Evolutionary conservation across 2,113 vertebrate species (phyloP).

Genomic region (Agapornis roseicollis): DNA sequence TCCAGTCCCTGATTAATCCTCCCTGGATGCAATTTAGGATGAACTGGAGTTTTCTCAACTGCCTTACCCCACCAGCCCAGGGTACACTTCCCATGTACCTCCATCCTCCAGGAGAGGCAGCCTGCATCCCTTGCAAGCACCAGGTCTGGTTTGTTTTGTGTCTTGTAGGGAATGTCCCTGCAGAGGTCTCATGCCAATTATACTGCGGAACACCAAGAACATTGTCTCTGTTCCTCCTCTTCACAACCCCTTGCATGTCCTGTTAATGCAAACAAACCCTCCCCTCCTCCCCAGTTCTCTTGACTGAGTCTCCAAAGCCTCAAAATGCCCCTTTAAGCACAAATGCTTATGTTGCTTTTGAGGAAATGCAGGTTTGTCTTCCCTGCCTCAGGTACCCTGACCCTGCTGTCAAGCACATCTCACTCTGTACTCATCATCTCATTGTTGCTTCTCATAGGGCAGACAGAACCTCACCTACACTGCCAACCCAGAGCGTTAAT

Average conservation of each 20-base stretch:
- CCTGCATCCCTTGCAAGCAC: background rate
- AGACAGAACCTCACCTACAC: background rate
- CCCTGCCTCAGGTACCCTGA: background rate
- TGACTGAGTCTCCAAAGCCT: background rate
- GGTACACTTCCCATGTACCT: background rate
- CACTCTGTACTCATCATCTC: background rate
- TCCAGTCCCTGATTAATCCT: background rate
- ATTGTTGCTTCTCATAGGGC: background rate
- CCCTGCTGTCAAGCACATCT: background rate
- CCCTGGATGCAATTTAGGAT: background rate
- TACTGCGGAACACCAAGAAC: background rate
- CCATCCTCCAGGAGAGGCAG: background rate
- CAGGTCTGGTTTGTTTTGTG: background rate
- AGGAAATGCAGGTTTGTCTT: background rate
- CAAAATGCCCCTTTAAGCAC: background rate
- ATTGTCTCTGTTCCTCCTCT: background rate
- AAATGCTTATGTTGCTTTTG: background rate
- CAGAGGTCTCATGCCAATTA: background rate
- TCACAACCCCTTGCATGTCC: background rate
- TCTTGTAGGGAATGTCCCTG: background rate
- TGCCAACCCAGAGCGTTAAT: background rate
- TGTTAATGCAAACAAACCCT: background rate
- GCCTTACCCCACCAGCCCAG: background rate
- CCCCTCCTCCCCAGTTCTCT: background rate
- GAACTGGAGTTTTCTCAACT: rapidly evolving